Evolutionary conservation across 2,888 invertebrate species (phyloP).

Genomic region (Harpagoxenus sublaevis): DNA sequence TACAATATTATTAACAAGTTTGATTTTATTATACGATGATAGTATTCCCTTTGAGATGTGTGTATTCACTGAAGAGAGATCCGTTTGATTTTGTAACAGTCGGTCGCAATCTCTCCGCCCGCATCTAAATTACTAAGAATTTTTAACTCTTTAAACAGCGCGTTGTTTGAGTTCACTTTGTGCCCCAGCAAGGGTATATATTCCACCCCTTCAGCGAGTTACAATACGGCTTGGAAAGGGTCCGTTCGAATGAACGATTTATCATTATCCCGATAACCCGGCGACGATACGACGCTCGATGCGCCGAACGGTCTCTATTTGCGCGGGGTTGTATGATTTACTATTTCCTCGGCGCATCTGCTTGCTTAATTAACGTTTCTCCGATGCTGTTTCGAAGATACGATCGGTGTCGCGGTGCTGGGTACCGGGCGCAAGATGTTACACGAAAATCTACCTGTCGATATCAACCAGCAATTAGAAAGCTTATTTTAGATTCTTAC

Average conservation of each 20-base stretch:
- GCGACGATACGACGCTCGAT: slow-evolving; percentile 80
- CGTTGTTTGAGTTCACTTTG: slow-evolving; percentile 69
- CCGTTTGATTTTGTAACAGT: slow-evolving; percentile 1
- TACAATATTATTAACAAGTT: background rate
- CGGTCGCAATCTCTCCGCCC: slow-evolving; percentile 1
- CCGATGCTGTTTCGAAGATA: slow-evolving; percentile 75
- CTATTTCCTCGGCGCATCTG: slow-evolving; percentile 77
- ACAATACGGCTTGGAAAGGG: slow-evolving; percentile 72
- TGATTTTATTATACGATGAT: background rate
- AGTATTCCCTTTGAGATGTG: background rate
- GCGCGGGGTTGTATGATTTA: slow-evolving; percentile 73
- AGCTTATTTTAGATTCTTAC: background rate
- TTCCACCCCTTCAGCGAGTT: slow-evolving; percentile 79
- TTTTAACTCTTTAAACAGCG: slow-evolving; percentile 29
- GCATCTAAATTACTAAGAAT: slow-evolving; percentile 23
- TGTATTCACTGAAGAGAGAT: background rate
- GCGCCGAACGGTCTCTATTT: slow-evolving; percentile 74
- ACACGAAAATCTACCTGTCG: slow-evolving; percentile 56
- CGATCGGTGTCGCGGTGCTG: slow-evolving; percentile 58
- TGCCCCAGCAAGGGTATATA: slow-evolving; percentile 60
- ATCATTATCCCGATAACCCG: slow-evolving; percentile 83
- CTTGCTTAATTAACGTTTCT: slow-evolving; percentile 76
- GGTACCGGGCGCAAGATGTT: slow-evolving; percentile 51
- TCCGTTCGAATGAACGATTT: slow-evolving; percentile 79
- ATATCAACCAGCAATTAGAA: slow-evolving; percentile 30